A percentile compares a stretch with the other conserved stretches of the same genome.
Conservation (phyloP, 2,113 vertebrate genomes). For the Salvelinus fontinalis region DNA sequence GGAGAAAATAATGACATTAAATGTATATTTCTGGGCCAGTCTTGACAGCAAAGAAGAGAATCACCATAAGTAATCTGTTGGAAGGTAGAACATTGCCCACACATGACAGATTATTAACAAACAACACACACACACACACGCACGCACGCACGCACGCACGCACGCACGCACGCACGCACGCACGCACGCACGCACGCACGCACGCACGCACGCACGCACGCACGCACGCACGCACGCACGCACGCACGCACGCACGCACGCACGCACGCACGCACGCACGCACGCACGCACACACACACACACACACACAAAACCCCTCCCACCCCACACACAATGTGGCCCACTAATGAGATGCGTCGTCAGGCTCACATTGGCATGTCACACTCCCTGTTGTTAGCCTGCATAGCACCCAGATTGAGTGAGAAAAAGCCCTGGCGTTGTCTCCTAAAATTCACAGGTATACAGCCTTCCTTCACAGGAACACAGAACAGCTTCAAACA, state of each 20-base stretch:
- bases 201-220: neutral
- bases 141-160: no score
- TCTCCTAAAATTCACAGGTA: neutral
- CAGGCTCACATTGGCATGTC: neutral
- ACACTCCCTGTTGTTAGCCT: neutral
- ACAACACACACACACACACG: neutral
- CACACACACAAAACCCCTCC: neutral
- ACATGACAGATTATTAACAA: neutral
- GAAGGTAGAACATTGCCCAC: neutral
- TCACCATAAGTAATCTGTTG: neutral
- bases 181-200: neutral
- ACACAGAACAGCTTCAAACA: slow-evolving; percentile 19
- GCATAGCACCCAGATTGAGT: neutral
- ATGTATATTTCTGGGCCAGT: neutral
- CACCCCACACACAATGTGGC: neutral
- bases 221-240: neutral
- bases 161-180: no score
- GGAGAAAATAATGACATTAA: no score
- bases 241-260: neutral
- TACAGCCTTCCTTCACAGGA: neutral
- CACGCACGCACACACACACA: no score
- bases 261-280: no score
- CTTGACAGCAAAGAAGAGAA: slow-evolving; percentile 9
- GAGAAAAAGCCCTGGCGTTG: neutral
- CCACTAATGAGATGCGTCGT: neutral